Conservation (phyloP, 1,140 invertebrate genomes). For the Papilio dardanus region DNA sequence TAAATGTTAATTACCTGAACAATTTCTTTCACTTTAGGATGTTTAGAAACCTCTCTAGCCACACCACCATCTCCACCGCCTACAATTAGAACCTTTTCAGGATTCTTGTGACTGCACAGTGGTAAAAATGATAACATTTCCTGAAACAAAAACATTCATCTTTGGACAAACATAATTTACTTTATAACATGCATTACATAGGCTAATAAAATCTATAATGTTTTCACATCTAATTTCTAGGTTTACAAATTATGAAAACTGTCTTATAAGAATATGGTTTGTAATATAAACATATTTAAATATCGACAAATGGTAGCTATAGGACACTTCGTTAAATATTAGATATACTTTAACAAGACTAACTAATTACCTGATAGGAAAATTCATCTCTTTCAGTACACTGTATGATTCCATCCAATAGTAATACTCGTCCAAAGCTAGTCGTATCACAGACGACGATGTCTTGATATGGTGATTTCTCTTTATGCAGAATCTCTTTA, state of each 20-base stretch:
- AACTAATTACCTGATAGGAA: conserved; percentile 92
- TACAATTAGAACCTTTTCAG: conserved; percentile 96
- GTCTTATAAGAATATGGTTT: no score
- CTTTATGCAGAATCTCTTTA: conserved; percentile 90
- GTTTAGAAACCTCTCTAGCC: conserved; percentile 96
- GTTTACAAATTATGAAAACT: no score
- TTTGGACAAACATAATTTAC: neutral
- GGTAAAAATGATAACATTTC: conserved; percentile 99
- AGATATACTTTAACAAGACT: no score
- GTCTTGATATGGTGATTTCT: conserved; percentile 95
- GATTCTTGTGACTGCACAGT: conserved; percentile 94
- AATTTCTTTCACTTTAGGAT: conserved; percentile 93
- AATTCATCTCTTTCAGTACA: conserved; percentile 98
- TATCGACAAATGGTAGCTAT: no score
- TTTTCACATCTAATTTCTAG: no score
- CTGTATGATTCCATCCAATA: conserved; percentile 98
- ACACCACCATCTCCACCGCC: conserved; percentile 99
- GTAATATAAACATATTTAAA: no score
- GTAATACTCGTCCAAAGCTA: conserved; percentile 93
- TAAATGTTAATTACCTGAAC: conserved; percentile 86
- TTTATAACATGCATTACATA: no score
- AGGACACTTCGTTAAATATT: no score
- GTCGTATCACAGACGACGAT: conserved; percentile 96
- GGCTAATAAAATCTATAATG: no score
- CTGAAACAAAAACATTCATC: conserved; percentile 55